Percentiles rank a stretch among this genome's conserved stretches.
Conservation (phyloP, 2,797 vertebrate species). For the Amblyopsis hoosieri region DNA sequence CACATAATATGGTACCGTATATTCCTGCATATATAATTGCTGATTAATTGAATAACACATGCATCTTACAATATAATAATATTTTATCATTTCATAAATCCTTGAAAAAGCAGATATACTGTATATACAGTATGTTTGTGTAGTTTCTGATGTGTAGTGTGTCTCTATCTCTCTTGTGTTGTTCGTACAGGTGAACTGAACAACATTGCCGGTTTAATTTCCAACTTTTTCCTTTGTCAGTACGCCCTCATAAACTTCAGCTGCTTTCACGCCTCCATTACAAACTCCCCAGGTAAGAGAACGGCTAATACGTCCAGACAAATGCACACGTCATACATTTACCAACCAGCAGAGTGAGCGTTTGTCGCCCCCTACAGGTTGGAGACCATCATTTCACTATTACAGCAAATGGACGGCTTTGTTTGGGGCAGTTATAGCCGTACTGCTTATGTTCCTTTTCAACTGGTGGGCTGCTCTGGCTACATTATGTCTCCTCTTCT, state of each 20-base stretch:
- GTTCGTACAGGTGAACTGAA: conserved; percentile 12
- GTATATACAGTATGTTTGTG: not conserved
- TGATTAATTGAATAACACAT: too few relatives aligned
- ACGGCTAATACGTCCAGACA: not conserved
- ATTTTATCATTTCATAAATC: not conserved
- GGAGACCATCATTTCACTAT: conserved; percentile 77
- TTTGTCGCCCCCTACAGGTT: conserved; percentile 57
- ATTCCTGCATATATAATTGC: too few relatives aligned
- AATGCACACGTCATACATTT: not conserved
- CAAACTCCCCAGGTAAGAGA: conserved; percentile 75
- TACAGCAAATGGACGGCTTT: conserved; percentile 78
- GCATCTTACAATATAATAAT: not conserved
- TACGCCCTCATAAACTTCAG: conserved; percentile 82
- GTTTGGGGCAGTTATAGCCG: conserved; percentile 72
- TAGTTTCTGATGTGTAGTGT: not conserved
- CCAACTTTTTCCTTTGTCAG: conserved; percentile 83
- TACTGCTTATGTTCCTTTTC: conserved; percentile 81
- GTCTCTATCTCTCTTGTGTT: not conserved
- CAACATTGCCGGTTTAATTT: conserved; percentile 71
- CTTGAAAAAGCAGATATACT: not conserved
- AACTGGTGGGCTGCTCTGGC: conserved; percentile 78
- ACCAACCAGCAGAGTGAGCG: too few relatives aligned
- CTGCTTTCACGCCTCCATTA: conserved; percentile 81
- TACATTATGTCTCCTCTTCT: conserved; percentile 72
- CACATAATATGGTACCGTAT: not conserved